Conservation (phyloP, 2,113 vertebrate genomes). For the Scomber japonicus region DNA sequence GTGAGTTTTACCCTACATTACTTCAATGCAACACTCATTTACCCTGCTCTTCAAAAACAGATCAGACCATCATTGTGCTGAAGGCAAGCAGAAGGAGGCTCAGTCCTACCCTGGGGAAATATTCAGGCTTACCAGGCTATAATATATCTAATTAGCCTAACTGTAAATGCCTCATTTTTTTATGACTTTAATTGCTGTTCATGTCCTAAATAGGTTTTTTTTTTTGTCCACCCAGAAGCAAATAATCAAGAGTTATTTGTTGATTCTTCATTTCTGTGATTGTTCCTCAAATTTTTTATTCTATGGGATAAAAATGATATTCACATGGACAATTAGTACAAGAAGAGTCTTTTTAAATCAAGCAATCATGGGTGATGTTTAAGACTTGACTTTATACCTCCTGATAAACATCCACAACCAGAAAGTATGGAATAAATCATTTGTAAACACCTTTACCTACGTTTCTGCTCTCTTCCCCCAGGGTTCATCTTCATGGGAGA, state of each 20-base stretch:
- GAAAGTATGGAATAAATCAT: too few relatives aligned
- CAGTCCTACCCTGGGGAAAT: constrained; percentile 31
- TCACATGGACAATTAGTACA: too few relatives aligned
- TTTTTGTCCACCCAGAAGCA: constrained; percentile 1
- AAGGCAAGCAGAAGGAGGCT: constrained; percentile 27
- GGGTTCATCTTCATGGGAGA: constrained; percentile 96
- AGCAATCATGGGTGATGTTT: too few relatives aligned
- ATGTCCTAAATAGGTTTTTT: constrained; percentile 13
- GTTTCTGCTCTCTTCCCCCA: constrained; percentile 59
- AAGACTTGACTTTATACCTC: too few relatives aligned
- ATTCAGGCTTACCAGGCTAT: not conserved
- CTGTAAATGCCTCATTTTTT: constrained; percentile 14
- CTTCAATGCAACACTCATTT: not conserved
- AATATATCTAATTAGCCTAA: constrained; percentile 23
- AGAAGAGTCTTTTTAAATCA: too few relatives aligned
- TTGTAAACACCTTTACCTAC: not conserved
- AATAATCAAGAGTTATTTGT: not conserved
- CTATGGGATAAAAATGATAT: too few relatives aligned
- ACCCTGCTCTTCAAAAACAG: constrained; percentile 4
- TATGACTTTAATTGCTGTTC: constrained; percentile 10
- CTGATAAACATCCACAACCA: too few relatives aligned
- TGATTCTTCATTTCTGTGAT: not conserved
- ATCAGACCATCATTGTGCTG: not conserved
- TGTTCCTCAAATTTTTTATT: too few relatives aligned
- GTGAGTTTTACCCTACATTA: constrained; percentile 73